phyloP scores from a whole-genome alignment of 2,888 invertebrate species.

The Eurytoma californica region DNA sequence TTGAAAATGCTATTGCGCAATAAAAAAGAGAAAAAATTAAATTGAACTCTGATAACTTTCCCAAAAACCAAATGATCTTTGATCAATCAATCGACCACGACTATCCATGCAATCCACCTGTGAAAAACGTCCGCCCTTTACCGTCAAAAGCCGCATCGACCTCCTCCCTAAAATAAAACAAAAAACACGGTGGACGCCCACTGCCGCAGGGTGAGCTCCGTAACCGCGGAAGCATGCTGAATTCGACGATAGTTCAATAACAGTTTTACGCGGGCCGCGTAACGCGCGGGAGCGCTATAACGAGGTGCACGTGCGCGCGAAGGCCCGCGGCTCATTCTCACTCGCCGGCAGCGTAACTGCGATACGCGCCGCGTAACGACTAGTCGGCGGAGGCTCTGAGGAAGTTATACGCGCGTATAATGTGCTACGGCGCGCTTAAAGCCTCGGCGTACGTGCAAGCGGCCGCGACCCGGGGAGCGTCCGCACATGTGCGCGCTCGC shows the following conservation, averaged over 20 bases:
- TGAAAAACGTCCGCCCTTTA: no score
- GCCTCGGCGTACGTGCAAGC: background rate
- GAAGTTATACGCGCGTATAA: conserved; percentile 23
- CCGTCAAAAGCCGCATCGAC: no score
- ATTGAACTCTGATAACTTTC: no score
- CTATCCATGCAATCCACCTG: no score
- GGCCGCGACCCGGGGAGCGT: background rate
- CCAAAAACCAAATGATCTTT: no score
- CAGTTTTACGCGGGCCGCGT: background rate
- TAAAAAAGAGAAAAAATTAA: no score
- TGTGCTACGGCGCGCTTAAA: conserved; percentile 9
- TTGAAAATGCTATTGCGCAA: no score
- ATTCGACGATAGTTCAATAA: conserved; percentile 23
- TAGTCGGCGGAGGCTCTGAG: conserved; percentile 6
- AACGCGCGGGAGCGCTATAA: background rate
- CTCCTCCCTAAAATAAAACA: no score
- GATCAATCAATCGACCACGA: no score
- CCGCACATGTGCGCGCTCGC: conserved; percentile 53
- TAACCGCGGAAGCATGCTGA: background rate
- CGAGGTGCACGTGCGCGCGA: background rate
- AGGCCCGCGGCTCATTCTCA: background rate
- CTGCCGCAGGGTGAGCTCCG: no score
- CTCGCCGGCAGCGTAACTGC: background rate
- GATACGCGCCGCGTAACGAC: conserved; percentile 18
- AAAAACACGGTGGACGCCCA: no score